A percentile compares a stretch with the other conserved stretches of the same genome.
phyloP scores from a whole-genome alignment of 2,113 vertebrate species.

The Heterotilapia buettikoferi region DNA sequence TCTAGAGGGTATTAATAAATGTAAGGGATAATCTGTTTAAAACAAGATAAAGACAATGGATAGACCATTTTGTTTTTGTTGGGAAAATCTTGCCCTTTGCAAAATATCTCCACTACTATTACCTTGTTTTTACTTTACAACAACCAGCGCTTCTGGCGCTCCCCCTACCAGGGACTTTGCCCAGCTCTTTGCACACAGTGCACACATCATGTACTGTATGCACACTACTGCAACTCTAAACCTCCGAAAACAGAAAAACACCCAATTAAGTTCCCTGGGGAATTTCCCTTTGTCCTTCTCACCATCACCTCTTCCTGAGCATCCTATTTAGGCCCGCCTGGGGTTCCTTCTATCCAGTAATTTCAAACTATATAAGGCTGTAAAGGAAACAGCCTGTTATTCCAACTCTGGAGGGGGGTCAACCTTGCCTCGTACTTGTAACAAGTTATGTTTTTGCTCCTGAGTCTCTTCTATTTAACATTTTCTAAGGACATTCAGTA shows the following conservation, averaged over 20 bases:
- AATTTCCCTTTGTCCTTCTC: background rate
- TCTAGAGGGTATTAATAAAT: background rate
- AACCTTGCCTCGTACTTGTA: background rate
- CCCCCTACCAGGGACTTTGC: background rate
- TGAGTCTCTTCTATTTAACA: background rate
- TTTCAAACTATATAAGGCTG: background rate
- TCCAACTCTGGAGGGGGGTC: background rate
- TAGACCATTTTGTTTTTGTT: background rate
- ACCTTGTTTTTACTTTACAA: background rate
- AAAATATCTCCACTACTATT: background rate
- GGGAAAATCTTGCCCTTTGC: background rate
- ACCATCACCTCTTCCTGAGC: background rate
- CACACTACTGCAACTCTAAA: background rate
- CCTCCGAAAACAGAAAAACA: conserved; percentile 1
- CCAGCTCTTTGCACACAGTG: background rate
- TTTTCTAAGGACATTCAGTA: background rate
- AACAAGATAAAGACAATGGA: background rate
- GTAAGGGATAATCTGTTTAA: background rate
- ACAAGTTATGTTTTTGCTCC: background rate
- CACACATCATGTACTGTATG: background rate
- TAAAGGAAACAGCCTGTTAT: background rate
- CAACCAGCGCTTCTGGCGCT: background rate
- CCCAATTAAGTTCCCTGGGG: background rate
- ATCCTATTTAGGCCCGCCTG: background rate
- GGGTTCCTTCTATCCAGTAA: background rate